Percentiles rank a stretch among this genome's conserved stretches.
phyloP scores from a whole-genome alignment of 2,888 invertebrate genomes.

The Athetis lepigone region DNA sequence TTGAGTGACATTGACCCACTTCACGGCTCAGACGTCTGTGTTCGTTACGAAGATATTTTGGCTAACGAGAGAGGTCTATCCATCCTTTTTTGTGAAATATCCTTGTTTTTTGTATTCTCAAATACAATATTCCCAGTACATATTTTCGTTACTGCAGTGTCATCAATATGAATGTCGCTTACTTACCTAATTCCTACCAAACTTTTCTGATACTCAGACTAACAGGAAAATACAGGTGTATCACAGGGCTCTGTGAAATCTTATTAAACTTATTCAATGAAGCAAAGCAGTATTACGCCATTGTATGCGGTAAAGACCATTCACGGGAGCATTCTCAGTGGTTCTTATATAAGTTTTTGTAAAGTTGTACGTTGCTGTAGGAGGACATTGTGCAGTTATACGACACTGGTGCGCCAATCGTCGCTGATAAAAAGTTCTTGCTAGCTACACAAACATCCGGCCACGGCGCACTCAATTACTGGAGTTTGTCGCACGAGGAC shows the following conservation, averaged over 20 bases:
- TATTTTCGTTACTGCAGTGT: conserved; percentile 6
- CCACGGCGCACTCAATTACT: conserved; percentile 85
- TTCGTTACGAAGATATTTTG: conserved; percentile 12
- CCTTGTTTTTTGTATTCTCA: background rate
- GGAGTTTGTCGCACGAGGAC: conserved; percentile 81
- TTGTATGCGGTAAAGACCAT: conserved; percentile 62
- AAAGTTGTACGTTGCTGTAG: conserved; percentile 54
- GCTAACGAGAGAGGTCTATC: conserved; percentile 13
- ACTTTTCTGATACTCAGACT: conserved; percentile 28
- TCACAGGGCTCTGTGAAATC: conserved; percentile 53
- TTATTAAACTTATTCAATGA: conserved; percentile 65
- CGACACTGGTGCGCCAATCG: conserved; percentile 81
- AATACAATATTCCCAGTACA: background rate
- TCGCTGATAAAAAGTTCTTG: conserved; percentile 84
- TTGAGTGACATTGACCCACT: conserved; percentile 25
- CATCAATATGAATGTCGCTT: conserved; percentile 43
- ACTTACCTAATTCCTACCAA: conserved; percentile 35
- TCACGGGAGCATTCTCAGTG: conserved; percentile 57
- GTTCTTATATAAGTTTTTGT: conserved; percentile 68
- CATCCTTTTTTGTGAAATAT: background rate
- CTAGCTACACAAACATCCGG: conserved; percentile 84
- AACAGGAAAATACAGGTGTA: conserved; percentile 51
- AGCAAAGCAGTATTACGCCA: conserved; percentile 62
- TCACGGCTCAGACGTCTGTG: background rate
- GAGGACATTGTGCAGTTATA: conserved; percentile 71